A percentile compares a stretch with the other conserved stretches of the same genome.
These are phyloP conservation scores for Haliclona indistincta DNA, from an alignment of 37 sponge, comb jelly and placozoan genomes.

Conservation along the genomic window DNA sequence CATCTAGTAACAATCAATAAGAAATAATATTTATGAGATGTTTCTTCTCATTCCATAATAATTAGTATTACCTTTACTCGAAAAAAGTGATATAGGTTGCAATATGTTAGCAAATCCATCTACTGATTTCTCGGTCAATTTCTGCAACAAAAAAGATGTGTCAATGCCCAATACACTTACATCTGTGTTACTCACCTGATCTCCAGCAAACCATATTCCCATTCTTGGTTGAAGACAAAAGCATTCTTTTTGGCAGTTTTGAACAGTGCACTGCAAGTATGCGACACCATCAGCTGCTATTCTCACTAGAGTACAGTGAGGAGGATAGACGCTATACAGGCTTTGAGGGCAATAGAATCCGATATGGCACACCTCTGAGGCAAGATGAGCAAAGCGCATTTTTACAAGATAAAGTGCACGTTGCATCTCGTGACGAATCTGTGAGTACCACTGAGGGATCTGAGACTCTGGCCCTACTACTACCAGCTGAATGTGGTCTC, in stretches of 20 bases:
- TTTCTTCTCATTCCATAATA: background rate
- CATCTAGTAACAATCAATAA: no score
- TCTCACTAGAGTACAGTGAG: background rate
- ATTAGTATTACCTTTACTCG: no score
- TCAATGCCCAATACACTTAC: background rate
- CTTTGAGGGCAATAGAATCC: constrained; percentile 2
- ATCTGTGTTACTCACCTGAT: background rate
- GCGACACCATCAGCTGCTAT: background rate
- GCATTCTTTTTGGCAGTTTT: background rate
- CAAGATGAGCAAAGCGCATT: no score
- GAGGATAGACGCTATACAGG: background rate
- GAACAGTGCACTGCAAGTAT: background rate
- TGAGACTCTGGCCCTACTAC: background rate
- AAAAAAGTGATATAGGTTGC: no score
- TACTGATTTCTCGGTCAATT: background rate
- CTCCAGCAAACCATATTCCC: background rate
- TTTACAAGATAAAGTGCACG: no score
- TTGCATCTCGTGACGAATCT: no score
- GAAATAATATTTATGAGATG: no score
- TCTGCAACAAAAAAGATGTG: no score
- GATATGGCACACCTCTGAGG: no score
- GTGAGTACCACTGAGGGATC: no score
- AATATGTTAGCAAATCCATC: background rate
- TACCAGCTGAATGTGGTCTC: background rate
- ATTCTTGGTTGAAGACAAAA: background rate